Evolutionary conservation across 1,140 invertebrate genomes (phyloP), one percentile per base, ranked within the genome.

Genomic region (Euborellia annulipes): DNA sequence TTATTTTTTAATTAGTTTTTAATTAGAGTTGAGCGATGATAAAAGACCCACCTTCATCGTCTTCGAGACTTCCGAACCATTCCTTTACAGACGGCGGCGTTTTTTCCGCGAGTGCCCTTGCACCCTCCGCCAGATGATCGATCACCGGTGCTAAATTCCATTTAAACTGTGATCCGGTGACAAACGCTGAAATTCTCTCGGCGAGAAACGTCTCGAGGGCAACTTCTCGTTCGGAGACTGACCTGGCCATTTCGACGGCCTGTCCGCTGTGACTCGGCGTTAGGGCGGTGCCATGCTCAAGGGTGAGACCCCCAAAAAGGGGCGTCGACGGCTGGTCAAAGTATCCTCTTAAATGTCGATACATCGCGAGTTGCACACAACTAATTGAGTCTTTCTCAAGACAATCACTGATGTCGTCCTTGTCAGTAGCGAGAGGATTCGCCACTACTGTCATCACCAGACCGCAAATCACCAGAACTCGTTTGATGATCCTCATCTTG

Each of bases 311-410:
- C 37, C 65, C 66, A 36, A 71, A 58, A 22, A 78, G 47, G 44
- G 75, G 70, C 38, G 75, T 60, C 49, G 55, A 68, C 39, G 75
- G 71, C 54, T 68, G 69, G 22, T 68, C 66, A 54, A 79, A 76
- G 56, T 78, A 69, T n/a, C 70, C 67, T 53, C 68, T 72, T 3
- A 72, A 70, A 50, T 65, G 67, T 21, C 72, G 63, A 62, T 68
- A 78, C 36, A 77, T 55, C 56, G 69, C 64, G 51, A 72, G 65
- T 58, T 79, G 76, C 40, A 78, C 58, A 60, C 76, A 79, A 42
- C 72, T 71, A 45, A 79, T 76, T 45, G 75, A 77, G 62, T 79
- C 75, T 53, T 73, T 65, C 47, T 68, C 61, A 19, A 78, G 59
- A 52, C 76, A 78, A 46, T 73, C 66, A n/a, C n/a, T n/a, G n/a